Base-by-base conservation (phyloP, 1,140 invertebrate genomes). In the Heliconius nattereri region DNA sequence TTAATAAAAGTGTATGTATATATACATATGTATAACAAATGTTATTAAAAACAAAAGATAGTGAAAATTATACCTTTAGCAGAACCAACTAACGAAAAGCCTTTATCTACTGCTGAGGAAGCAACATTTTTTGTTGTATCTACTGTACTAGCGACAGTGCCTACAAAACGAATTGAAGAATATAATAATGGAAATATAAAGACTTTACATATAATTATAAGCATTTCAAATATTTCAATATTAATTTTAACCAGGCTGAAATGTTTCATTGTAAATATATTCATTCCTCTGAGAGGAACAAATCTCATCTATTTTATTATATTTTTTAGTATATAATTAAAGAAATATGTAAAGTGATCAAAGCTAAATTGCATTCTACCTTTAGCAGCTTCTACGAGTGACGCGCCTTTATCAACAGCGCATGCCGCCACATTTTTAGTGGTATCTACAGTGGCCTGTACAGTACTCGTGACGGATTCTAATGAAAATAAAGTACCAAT, bases 371-470 rank as follows among this genome's bases (percentile, higher is more conserved):
- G 37, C 37, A 57, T 40, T 80, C 57, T 90, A 91, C 88, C 90
- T 90, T 90, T 91, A 75, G 90, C 89, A 45, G 82, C 78, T 40
- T 81, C 87, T 81, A 90, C 81, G 13, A 89, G 60, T 29, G 87
- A 83, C 52, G 84, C 78, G 29, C 90, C 81, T 78, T 90, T 92
- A 40, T 91, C 90, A 80, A 86, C 84, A 57, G 87, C 87, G 9
- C 84, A 85, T 45, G 85, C 74, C 70, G 89, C 87, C 23, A 88
- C 85, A 81, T 87, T 89, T 83, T 92, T 92, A 71, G 87, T 93
- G 1, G 83, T 86, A 79, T 91, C 90, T 81, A 92, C 85, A 26
- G 87, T 86, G 19, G 78, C 78, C 45, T 83, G 81, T 3, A 87
- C 79, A 26, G 87, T 88, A 70, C 78, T 86, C 45, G 81, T 80